A percentile compares a stretch with the other conserved stretches of the same genome.
Evolutionary conservation across 2,113 vertebrate genomes (phyloP).

Genomic region (Lontra canadensis): DNA sequence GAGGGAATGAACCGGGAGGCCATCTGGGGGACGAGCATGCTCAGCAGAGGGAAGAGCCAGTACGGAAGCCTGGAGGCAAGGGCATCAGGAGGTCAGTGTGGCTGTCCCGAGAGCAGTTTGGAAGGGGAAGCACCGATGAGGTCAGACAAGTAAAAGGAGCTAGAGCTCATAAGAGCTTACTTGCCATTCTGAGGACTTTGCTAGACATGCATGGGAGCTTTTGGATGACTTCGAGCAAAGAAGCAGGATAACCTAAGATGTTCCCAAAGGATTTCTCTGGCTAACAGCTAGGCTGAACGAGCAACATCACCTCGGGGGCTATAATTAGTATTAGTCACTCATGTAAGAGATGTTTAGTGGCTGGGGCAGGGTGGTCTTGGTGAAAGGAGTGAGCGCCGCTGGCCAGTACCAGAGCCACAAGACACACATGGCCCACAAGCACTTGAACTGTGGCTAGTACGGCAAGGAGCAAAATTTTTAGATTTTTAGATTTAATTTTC

Average conservation of each 20-base stretch:
- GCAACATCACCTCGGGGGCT: background rate
- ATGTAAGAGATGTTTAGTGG: background rate
- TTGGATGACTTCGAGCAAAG: background rate
- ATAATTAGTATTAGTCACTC: background rate
- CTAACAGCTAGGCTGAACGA: background rate
- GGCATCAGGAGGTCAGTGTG: background rate
- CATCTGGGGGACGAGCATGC: no score
- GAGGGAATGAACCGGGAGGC: no score
- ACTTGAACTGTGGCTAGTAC: background rate
- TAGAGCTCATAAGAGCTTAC: background rate
- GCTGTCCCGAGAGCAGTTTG: background rate
- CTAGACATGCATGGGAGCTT: background rate
- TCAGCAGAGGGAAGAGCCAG: background rate
- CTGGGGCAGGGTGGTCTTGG: rapidly evolving
- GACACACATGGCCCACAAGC: rapidly evolving
- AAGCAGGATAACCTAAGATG: no score
- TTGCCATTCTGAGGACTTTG: background rate
- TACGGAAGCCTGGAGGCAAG: background rate
- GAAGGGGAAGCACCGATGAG: background rate
- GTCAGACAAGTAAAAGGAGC: background rate
- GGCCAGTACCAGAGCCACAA: background rate
- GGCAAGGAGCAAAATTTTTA: background rate
- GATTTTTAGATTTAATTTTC: background rate
- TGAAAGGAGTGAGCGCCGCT: background rate
- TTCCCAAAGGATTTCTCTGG: background rate